Base-by-base conservation (phyloP, 2,888 invertebrate species). In the Cantharis rufa region DNA sequence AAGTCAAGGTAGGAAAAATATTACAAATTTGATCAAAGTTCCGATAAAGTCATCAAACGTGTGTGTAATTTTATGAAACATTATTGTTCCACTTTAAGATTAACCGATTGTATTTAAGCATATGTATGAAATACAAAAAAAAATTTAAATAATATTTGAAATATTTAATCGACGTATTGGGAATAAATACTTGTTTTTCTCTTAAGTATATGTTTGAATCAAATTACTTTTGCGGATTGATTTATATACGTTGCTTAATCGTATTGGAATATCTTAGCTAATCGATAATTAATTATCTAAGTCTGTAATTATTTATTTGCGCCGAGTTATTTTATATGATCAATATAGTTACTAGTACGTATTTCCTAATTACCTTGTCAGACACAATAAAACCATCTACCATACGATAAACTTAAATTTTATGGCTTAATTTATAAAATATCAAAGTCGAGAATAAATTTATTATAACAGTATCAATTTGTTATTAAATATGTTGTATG, bases 221-320 rank as follows among this genome's bases (percentile, higher is more conserved):
- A 48, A 48, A 48, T 48, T 48, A 48, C 48, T 48, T 48, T n/a
- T 48, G 48, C 48, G 48, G 48, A 48, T 48, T 48, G 48, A 48
- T 48, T 48, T 48, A 48, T 48, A 48, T 48, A 48, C 48, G n/a
- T 48, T 48, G 48, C 24, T 66, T 66, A 66, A 66, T 66, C 64
- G 64, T 24, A 24, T 66, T 15, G 18, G 24, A 66, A 18, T 24
- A 66, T 66, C 64, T 66, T 66, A 21, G 64, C 64, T 66, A 66
- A 66, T 66, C 64, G 64, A 24, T 66, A 66, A 66, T 66, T 66
- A 66, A 66, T 66, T 66, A 66, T 66, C 64, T 66, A 21, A 13
- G 64, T 13, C 64, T 66, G 21, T 66, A 15, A 66, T 66, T 66
- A 66, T 66, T 18, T 66, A 66, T 24, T 66, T 21, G 16, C 64